Percentiles rank a stretch among this genome's conserved stretches.
Evolutionary conservation across 2,113 vertebrate genomes (phyloP).

Genomic region (Hiodon tergisus): DNA sequence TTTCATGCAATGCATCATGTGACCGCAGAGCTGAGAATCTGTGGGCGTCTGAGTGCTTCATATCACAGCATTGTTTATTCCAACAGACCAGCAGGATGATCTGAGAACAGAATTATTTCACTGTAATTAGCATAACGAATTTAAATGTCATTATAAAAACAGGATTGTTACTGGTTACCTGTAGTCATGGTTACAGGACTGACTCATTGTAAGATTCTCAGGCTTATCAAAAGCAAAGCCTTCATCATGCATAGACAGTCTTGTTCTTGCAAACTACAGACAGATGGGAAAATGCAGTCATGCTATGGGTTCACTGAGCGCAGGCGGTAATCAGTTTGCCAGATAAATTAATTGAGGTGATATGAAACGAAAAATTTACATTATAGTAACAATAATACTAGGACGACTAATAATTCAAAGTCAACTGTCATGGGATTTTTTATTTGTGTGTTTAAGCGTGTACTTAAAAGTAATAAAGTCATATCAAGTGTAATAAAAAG

Average conservation of each 20-base stretch:
- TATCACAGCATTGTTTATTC: slow-evolving; percentile 37
- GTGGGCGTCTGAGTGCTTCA: slow-evolving; percentile 15
- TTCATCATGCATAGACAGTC: not conserved
- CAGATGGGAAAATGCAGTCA: too few species aligned
- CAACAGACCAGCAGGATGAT: slow-evolving; percentile 36
- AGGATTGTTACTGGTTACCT: slow-evolving; percentile 65
- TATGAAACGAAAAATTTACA: too few species aligned
- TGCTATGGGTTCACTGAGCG: too few species aligned
- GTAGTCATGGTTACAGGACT: slow-evolving; percentile 68
- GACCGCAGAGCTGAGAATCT: not conserved
- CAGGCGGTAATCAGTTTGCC: too few species aligned
- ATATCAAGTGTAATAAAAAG: too few species aligned
- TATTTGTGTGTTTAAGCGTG: too few species aligned
- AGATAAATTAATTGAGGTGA: too few species aligned
- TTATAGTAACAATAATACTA: too few species aligned
- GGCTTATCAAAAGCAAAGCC: slow-evolving; percentile 7
- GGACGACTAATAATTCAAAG: too few species aligned
- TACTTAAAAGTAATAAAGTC: too few species aligned
- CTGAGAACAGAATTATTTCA: slow-evolving; percentile 43
- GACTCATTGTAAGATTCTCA: slow-evolving; percentile 32
- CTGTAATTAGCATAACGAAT: slow-evolving; percentile 58
- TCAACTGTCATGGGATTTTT: too few species aligned
- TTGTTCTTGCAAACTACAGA: too few species aligned
- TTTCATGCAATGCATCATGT: not conserved
- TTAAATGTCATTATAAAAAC: slow-evolving; percentile 46